Percentiles rank a stretch among this genome's conserved stretches.
phyloP scores from a whole-genome alignment of 2,113 vertebrate genomes.

The Gallinago undulata region DNA sequence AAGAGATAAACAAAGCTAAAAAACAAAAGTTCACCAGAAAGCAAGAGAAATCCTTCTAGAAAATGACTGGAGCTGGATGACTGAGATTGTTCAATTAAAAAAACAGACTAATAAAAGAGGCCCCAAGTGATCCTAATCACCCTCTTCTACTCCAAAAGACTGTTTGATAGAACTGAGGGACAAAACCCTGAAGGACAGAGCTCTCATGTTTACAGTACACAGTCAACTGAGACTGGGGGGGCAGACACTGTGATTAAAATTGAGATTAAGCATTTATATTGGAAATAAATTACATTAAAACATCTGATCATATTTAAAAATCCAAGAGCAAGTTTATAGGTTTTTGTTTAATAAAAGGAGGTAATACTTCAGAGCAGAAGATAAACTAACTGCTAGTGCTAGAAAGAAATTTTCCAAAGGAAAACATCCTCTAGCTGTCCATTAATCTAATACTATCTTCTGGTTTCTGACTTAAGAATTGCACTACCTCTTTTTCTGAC shows the following conservation, averaged over 20 bases:
- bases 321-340: neutral
- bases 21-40: neutral
- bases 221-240: neutral
- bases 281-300: neutral
- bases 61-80: neutral
- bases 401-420: neutral
- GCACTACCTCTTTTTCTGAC: neutral
- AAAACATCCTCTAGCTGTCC: neutral
- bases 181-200: neutral
- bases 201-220: neutral
- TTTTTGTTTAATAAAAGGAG: neutral
- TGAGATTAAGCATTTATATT: neutral
- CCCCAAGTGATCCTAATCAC: neutral
- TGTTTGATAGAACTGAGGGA: neutral
- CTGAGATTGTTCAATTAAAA: neutral
- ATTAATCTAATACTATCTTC: neutral
- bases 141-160: neutral
- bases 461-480: neutral
- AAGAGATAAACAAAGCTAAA: neutral
- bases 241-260: neutral
- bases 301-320: neutral
- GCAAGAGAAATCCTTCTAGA: neutral
- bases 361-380: neutral
- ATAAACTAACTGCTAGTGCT: neutral
- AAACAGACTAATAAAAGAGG: neutral